Evolutionary conservation across 1,140 invertebrate genomes (phyloP).

Genomic region (Achroia grisella): DNA sequence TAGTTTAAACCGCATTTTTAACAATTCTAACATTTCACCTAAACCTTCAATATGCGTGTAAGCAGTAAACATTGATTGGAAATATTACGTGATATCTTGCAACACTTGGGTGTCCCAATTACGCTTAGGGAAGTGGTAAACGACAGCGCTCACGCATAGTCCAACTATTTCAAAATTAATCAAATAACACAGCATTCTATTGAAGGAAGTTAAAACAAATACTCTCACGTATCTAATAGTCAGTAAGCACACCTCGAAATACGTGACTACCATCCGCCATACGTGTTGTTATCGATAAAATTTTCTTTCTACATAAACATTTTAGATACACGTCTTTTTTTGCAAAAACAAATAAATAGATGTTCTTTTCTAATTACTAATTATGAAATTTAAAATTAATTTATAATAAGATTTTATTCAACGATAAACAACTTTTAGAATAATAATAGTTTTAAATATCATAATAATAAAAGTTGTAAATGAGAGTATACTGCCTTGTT

Average conservation of each 20-base stretch:
- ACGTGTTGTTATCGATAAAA: constrained; percentile 33
- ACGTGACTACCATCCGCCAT: constrained; percentile 40
- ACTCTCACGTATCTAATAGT: constrained; percentile 57
- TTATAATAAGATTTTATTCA: too few relatives aligned
- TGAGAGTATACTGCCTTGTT: too few relatives aligned
- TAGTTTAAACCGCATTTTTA: too few relatives aligned
- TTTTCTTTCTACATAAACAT: constrained; percentile 15
- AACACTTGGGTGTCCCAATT: constrained; percentile 26
- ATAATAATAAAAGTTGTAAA: too few relatives aligned
- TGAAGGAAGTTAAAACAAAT: constrained; percentile 40
- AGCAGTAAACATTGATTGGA: background rate
- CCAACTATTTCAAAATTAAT: constrained; percentile 17
- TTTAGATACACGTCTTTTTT: background rate
- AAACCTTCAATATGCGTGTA: too few relatives aligned
- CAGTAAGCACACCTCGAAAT: constrained; percentile 30
- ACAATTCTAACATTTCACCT: too few relatives aligned
- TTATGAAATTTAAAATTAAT: too few relatives aligned
- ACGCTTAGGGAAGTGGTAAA: constrained; percentile 29
- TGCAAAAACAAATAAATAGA: too few relatives aligned
- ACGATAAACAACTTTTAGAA: too few relatives aligned
- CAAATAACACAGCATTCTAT: constrained; percentile 13
- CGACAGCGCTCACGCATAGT: constrained; percentile 24
- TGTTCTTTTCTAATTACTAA: background rate
- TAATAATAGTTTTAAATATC: too few relatives aligned
- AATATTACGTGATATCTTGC: constrained; percentile 27